These are phyloP conservation scores for Drosophila virilis DNA, from an alignment of 1,140 invertebrate genomes.

Conservation along the genomic window DNA sequence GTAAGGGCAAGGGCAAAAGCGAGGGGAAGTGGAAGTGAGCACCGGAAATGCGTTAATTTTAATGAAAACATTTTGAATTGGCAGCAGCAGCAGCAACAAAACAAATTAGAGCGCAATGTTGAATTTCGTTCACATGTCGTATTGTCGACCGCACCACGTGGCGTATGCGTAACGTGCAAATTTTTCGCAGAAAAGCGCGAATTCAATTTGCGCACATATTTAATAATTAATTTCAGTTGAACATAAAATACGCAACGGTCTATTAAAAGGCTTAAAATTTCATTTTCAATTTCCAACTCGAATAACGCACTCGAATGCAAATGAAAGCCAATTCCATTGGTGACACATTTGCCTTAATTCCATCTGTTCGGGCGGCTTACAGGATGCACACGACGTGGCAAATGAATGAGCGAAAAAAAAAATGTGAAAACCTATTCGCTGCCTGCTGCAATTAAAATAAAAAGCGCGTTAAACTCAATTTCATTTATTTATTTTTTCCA, in stretches of 20 bases:
- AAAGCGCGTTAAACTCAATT: slow-evolving; percentile 63
- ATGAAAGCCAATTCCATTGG: slow-evolving; percentile 47
- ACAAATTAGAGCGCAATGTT: slow-evolving; percentile 15
- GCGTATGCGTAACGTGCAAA: slow-evolving; percentile 69
- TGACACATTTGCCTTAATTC: slow-evolving; percentile 58
- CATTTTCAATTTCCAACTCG: slow-evolving; percentile 45
- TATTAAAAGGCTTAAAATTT: slow-evolving; percentile 69
- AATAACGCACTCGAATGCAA: slow-evolving; percentile 26
- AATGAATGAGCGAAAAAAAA: slow-evolving; percentile 27
- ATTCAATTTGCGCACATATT: slow-evolving; percentile 71
- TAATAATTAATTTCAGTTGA: slow-evolving; percentile 64
- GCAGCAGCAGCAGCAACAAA: slow-evolving; percentile 44
- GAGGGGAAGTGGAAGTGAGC: background rate
- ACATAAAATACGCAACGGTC: slow-evolving; percentile 34
- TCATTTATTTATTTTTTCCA: slow-evolving; percentile 24
- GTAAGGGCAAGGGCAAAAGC: background rate
- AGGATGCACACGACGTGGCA: slow-evolving; percentile 5
- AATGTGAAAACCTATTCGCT: slow-evolving; percentile 3
- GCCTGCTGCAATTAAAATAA: slow-evolving; percentile 39
- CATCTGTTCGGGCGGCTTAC: slow-evolving; percentile 33
- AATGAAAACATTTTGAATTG: slow-evolving; percentile 49
- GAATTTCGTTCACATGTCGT: slow-evolving; percentile 6
- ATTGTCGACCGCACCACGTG: slow-evolving; percentile 30
- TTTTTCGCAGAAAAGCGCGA: slow-evolving; percentile 21
- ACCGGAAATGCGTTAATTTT: slow-evolving; percentile 35